Conservation (phyloP, 2,797 vertebrate species). For the Enteromius treurensis region DNA sequence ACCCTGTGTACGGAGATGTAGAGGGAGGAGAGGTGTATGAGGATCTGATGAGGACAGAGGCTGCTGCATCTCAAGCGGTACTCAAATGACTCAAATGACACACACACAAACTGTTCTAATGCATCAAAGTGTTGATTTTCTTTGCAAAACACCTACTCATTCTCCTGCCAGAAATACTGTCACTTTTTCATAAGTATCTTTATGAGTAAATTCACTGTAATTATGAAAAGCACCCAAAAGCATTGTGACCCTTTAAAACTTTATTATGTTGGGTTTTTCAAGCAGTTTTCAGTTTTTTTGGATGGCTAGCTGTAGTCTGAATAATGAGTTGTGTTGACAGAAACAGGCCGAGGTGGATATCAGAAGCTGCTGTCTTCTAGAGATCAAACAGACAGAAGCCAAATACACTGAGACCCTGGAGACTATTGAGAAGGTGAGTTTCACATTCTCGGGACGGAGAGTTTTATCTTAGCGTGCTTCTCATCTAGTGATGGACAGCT, state of each 20-base stretch:
- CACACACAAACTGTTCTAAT: constrained; percentile 49
- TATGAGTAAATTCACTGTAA: constrained; percentile 13
- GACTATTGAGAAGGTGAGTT: constrained; percentile 91
- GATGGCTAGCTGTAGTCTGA: constrained; percentile 13
- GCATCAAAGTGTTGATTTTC: constrained; percentile 4
- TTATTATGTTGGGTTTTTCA: constrained; percentile 21
- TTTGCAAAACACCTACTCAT: constrained; percentile 8
- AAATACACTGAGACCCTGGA: constrained; percentile 96
- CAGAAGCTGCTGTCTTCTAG: constrained; percentile 90
- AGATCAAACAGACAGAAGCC: constrained; percentile 97
- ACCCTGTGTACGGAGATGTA: constrained; percentile 93
- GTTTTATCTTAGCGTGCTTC: constrained; percentile 4
- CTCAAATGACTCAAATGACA: background rate
- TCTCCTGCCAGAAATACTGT: background rate
- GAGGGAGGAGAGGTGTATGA: constrained; percentile 95
- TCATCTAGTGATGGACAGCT: constrained; percentile 10
- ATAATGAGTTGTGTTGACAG: constrained; percentile 73
- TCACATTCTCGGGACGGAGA: constrained; percentile 7
- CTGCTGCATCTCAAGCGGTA: constrained; percentile 80
- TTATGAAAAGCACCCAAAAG: background rate
- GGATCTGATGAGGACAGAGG: constrained; percentile 94
- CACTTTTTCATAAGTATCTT: background rate
- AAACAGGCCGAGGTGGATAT: constrained; percentile 91
- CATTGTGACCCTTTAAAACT: background rate
- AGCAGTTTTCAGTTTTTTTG: background rate